Base-by-base conservation (phyloP, 1,140 invertebrate species). In the Caenorhabditis brenneri region DNA sequence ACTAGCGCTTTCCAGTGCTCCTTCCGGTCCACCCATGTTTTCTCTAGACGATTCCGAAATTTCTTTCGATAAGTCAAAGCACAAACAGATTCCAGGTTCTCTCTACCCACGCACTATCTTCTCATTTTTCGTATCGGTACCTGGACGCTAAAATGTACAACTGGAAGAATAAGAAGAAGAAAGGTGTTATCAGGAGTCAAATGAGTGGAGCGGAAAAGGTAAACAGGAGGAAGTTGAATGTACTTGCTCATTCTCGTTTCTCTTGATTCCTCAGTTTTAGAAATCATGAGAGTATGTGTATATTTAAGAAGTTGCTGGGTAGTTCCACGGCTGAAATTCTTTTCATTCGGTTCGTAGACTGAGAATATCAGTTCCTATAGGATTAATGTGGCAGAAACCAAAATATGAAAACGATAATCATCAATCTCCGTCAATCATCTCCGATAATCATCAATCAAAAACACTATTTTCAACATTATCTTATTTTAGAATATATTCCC, bases 71-170 rank as follows among this genome's bases (percentile, higher is more conserved):
- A 74, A 74, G 65, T 36, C 65, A 1, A 36, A 24, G n/a, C 10
- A 24, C 65, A 74, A 74, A 74, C 36, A 74, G 36, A 55, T 55
- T 55, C 53, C 53, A 55, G 58, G 58, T 33, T 33, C 31, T n/a
- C 58, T 36, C 29, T 65, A 36, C 33, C 33, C 31, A 39, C 33
- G 33, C 58, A 65, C 58, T 65, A 58, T 58, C 49, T 15, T n/a
- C n/a, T 51, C 48, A 19, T 19, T 10, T 29, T 65, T 51, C 22
- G 49, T 58, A 58, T 27, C 65, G 36, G 33, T 74, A 74, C 36
- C 65, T 74, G 65, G 65, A n/a, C n/a, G 36, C 22, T 42, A 24
- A 46, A 74, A 42, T 74, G 65, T 74, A 74, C 65, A 74, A 39
- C 65, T 74, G 65, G 36, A 74, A 42, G 31, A 65, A 27, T 10